phyloP scores from a whole-genome alignment of 2,113 vertebrate species.

The Petrocephalus zakoni region DNA sequence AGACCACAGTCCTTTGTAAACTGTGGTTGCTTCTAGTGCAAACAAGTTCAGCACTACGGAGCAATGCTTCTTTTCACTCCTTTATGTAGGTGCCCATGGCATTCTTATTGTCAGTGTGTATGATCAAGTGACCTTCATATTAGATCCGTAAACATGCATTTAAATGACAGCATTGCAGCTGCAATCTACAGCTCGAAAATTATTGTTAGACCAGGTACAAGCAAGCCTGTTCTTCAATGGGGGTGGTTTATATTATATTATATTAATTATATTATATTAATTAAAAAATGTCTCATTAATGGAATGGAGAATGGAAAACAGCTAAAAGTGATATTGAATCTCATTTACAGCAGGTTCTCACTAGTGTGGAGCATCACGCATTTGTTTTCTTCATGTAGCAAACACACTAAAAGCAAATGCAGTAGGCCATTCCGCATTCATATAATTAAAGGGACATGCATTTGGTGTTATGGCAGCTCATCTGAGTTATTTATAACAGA shows the following conservation, averaged over 20 bases:
- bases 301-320: neutral
- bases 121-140: neutral
- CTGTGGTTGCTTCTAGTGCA: neutral
- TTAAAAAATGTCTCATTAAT: neutral
- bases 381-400: neutral
- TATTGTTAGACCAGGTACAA: neutral
- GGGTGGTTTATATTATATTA: neutral
- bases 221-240: neutral
- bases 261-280: neutral
- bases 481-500: constrained; percentile 13
- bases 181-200: neutral
- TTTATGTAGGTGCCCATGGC: neutral
- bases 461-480: neutral
- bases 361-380: too few species aligned
- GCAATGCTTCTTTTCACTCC: neutral
- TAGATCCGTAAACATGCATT: neutral
- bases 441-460: neutral
- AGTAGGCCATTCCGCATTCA: neutral
- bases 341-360: too few species aligned
- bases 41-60: neutral
- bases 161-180: neutral
- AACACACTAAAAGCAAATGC: neutral
- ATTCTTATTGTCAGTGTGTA: neutral
- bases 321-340: too few species aligned
- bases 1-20: neutral